Percentiles rank a stretch among this genome's conserved stretches.
phyloP scores from a whole-genome alignment of 2,113 vertebrate genomes.

The Megaceryle torquata region DNA sequence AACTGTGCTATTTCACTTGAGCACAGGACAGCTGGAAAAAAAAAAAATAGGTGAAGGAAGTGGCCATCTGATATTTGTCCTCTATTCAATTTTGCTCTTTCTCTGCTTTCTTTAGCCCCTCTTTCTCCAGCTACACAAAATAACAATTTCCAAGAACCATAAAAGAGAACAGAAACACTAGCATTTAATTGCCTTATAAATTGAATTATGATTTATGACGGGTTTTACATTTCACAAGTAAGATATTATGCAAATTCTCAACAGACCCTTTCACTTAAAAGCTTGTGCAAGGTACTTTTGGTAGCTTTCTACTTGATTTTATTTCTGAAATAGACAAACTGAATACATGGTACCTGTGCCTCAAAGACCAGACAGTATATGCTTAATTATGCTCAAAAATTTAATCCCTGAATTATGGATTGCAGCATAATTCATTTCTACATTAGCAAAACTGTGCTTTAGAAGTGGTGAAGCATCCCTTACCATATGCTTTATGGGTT shows the following conservation, averaged over 20 bases:
- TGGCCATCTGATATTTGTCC: not conserved
- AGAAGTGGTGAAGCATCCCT: constrained; percentile 4
- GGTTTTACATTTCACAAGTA: not conserved
- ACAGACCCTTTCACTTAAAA: not conserved
- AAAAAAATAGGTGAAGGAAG: not conserved
- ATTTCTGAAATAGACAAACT: constrained; percentile 9
- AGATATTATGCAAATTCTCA: constrained; percentile 32
- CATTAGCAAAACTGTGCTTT: not conserved
- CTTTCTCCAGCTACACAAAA: not conserved
- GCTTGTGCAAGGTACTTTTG: not conserved
- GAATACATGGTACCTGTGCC: not conserved
- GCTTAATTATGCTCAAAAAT: constrained; percentile 4
- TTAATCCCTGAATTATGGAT: not conserved
- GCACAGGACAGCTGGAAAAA: constrained; percentile 14
- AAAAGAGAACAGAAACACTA: constrained; percentile 33
- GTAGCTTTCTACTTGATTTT: not conserved
- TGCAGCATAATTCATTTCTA: constrained; percentile 10
- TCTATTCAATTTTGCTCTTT: not conserved
- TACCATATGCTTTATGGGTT: constrained; percentile 38
- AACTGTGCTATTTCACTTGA: constrained; percentile 15
- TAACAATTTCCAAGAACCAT: constrained; percentile 17
- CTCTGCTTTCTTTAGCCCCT: not conserved
- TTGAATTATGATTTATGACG: constrained; percentile 41
- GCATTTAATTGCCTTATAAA: constrained; percentile 42
- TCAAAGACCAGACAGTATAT: not conserved